These are phyloP conservation scores for Grammomys dolichurus DNA, from an alignment of 2,113 vertebrate species.

Conservation along the genomic window DNA sequence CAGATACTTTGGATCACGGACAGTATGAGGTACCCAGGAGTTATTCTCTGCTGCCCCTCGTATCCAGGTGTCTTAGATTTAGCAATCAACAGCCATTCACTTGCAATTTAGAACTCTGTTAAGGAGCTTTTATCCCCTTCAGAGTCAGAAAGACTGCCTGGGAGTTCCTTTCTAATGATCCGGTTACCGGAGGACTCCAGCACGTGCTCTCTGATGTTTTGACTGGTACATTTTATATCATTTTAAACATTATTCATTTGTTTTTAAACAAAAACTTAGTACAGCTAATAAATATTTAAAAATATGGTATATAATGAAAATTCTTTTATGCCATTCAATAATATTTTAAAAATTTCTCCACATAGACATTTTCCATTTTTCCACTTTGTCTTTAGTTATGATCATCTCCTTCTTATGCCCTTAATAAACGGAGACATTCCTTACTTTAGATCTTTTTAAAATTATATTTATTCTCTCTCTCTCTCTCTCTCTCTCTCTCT, in stretches of 20 bases:
- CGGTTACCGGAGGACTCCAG: not conserved
- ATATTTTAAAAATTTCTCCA: not conserved
- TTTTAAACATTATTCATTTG: not conserved
- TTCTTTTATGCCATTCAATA: not conserved
- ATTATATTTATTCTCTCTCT: not conserved
- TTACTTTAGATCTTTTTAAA: not conserved
- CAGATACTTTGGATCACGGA: fast-evolving
- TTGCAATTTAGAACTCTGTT: not conserved
- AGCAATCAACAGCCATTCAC: not conserved
- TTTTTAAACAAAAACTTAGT: not conserved
- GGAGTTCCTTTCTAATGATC: not conserved
- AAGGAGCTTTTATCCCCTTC: not conserved
- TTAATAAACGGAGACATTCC: not conserved
- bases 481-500: no score
- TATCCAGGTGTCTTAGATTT: not conserved
- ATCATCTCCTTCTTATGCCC: not conserved
- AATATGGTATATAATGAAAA: not conserved
- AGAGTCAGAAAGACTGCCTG: not conserved
- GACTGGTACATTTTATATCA: not conserved
- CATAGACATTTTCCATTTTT: not conserved
- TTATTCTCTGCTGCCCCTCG: fast-evolving
- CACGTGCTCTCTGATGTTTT: no score
- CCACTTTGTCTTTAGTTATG: not conserved
- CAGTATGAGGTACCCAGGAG: fast-evolving
- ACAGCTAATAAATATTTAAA: not conserved